Evolutionary conservation across 2,888 invertebrate genomes (phyloP).

Genomic region (Biston betularia): DNA sequence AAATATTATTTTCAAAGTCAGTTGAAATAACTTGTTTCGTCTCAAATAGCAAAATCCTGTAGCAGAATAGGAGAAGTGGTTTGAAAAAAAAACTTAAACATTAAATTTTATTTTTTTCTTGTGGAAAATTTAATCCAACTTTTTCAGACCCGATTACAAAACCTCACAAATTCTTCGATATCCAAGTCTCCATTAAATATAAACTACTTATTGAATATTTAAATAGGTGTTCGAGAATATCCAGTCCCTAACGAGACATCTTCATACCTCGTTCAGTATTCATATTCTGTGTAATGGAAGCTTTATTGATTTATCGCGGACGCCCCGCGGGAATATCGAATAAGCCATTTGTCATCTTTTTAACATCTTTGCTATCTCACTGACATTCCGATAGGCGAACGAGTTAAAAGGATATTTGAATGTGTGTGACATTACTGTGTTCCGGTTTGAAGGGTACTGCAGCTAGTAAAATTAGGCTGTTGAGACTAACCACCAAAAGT

Average conservation of each 20-base stretch:
- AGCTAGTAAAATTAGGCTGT: too few relatives aligned
- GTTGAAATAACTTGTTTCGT: too few relatives aligned
- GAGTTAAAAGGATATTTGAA: conserved; percentile 31
- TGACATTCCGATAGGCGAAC: conserved; percentile 27
- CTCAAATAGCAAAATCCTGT: background rate
- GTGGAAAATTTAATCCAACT: too few relatives aligned
- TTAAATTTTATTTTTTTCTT: background rate
- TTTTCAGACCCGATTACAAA: background rate
- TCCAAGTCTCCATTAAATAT: conserved; percentile 1
- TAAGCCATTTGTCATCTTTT: conserved; percentile 63
- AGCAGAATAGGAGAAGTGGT: background rate
- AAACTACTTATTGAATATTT: conserved; percentile 22
- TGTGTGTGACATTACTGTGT: too few relatives aligned
- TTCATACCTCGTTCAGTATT: conserved; percentile 55
- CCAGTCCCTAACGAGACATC: conserved; percentile 49
- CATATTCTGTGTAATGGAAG: conserved; percentile 58
- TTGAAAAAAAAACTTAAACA: too few relatives aligned
- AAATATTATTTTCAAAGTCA: too few relatives aligned
- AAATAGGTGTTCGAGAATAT: conserved; percentile 9
- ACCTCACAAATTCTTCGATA: background rate
- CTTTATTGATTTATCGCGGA: conserved; percentile 63
- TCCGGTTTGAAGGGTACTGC: too few relatives aligned
- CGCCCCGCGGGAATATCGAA: conserved; percentile 58
- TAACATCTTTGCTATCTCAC: conserved; percentile 43
- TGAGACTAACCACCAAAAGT: too few relatives aligned